phyloP scores from a whole-genome alignment of 2,113 vertebrate species.

The Saccopteryx leptura region DNA sequence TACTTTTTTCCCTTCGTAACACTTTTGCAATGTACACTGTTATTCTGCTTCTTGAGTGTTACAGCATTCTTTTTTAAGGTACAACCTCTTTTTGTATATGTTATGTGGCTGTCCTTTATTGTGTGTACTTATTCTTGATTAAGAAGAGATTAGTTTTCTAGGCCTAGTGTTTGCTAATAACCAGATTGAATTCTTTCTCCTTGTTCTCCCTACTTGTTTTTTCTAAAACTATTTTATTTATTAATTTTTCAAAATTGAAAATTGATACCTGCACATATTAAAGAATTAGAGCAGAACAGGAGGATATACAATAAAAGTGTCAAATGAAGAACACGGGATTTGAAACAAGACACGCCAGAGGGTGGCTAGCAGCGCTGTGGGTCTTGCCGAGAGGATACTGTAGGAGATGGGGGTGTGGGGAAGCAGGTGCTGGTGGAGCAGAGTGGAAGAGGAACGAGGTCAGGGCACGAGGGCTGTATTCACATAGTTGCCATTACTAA shows the following conservation, averaged over 20 bases:
- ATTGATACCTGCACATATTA: background rate
- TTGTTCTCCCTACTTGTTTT: background rate
- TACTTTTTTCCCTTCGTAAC: background rate
- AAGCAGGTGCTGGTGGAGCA: no score
- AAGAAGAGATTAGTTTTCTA: background rate
- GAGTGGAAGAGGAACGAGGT: no score
- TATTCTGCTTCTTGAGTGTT: background rate
- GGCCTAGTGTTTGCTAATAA: background rate
- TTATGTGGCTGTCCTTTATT: background rate
- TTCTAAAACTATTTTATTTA: background rate
- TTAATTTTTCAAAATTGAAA: constrained; percentile 50
- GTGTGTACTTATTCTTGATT: background rate
- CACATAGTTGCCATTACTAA: background rate
- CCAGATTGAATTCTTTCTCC: background rate
- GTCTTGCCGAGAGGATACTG: background rate
- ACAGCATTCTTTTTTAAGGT: background rate
- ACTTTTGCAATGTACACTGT: background rate
- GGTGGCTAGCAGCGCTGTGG: background rate
- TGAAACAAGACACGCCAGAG: background rate
- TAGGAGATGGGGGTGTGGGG: background rate
- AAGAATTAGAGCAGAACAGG: background rate
- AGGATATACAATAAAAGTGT: background rate
- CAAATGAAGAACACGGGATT: background rate
- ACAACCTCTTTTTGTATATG: background rate
- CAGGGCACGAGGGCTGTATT: background rate